Evolutionary conservation across 2,888 invertebrate genomes (phyloP), one percentile per base, ranked within the genome.

Genomic region (Chymomyza caudatula): DNA sequence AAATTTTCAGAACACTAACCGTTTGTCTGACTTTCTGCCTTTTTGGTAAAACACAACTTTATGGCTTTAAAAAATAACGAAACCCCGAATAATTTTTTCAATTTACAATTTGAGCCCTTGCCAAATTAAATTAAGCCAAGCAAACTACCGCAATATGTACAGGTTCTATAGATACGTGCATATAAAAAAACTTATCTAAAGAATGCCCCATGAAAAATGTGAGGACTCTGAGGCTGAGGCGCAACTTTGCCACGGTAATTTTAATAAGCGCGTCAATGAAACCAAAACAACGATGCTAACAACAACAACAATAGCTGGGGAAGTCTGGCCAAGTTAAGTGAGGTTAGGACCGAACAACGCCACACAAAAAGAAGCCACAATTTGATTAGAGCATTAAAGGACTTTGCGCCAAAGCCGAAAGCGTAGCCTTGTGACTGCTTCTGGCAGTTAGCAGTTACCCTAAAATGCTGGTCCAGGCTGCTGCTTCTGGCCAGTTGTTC

Each of bases 331-430:
- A n/a, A 37, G 29, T 37, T 37, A 11, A 61, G 67, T 63, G 60
- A 65, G 64, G 43, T 67, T 72, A 66, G 64, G 69, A 65, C 44
- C 60, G 69, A 61, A 63, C 67, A 67, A 57, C 66, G 67, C 19
- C 13, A 51, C 74, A 58, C 62, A 76, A 79, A 81, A 76, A 82
- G 84, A 83, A 83, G 78, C 82, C 84, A 84, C 84, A 83, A 83
- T 83, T 83, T 83, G 84, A 83, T 83, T 83, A 83, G 79, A 84
- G 82, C 79, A 84, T 84, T 83, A 83, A 83, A 81, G 72, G 84
- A 79, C 84, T 83, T 84, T 83, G 73, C 73, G 77, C 74, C 78
- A 80, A 82, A 78, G 82, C 82, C 81, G 59, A 69, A 72, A 78
- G 81, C 82, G 78, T 53, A 23, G 44, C 44, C 43, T n/a, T 63